Evolutionary conservation across 2,113 vertebrate species (phyloP).

Genomic region (Colossoma macropomum): DNA sequence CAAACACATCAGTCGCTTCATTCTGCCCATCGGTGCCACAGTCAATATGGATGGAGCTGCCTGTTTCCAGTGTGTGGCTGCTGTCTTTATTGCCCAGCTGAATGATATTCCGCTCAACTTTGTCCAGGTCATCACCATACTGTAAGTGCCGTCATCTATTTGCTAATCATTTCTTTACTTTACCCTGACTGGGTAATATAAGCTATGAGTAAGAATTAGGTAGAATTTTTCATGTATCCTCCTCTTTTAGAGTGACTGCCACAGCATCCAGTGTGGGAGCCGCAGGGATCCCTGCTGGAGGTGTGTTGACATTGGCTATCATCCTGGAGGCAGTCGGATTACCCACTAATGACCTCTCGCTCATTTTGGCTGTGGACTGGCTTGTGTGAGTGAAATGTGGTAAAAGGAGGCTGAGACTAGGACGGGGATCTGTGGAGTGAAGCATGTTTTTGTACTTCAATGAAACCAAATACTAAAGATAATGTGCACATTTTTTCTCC

Average conservation of each 20-base stretch:
- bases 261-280: conserved; percentile 92
- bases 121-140: conserved; percentile 87
- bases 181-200: background rate
- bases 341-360: conserved; percentile 85
- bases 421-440: too few relatives aligned
- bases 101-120: conserved; percentile 80
- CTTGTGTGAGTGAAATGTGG: conserved; percentile 83
- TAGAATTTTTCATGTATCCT: background rate
- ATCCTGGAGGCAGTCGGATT: conserved; percentile 87
- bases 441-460: background rate
- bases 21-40: conserved; percentile 89
- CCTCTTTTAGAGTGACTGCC: conserved; percentile 80
- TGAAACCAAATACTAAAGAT: background rate
- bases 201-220: background rate
- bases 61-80: conserved; percentile 89
- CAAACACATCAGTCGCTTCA: conserved; percentile 91
- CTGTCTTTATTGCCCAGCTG: conserved; percentile 90
- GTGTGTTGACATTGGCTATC: conserved; percentile 87
- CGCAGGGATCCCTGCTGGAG: conserved; percentile 88
- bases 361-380: conserved; percentile 92
- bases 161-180: background rate
- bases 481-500: too few relatives aligned
- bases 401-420: background rate
- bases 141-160: conserved; percentile 77
- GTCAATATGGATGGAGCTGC: conserved; percentile 95